These are phyloP conservation scores for Xiphophorus couchianus DNA, from an alignment of 2,113 vertebrate species.

Conservation along the genomic window DNA sequence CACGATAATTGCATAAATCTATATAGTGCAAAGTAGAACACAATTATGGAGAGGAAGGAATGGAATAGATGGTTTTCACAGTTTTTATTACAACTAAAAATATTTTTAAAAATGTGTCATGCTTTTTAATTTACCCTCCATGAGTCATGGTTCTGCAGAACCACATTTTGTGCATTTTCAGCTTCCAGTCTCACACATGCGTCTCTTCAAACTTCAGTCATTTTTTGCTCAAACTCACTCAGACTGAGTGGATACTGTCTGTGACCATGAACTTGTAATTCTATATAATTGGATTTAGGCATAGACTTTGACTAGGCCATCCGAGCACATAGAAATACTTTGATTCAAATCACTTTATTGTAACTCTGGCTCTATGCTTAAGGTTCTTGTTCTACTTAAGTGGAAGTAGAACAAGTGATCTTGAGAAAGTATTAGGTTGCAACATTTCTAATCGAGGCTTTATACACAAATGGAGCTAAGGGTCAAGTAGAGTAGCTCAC, in stretches of 20 bases:
- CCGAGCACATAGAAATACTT: background rate
- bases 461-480: background rate
- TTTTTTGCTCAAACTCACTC: background rate
- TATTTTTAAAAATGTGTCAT: background rate
- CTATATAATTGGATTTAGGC: background rate
- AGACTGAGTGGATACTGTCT: background rate
- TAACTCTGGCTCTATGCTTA: too few species aligned
- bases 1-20: background rate
- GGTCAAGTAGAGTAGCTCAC: background rate
- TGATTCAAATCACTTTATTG: too few species aligned
- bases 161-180: background rate
- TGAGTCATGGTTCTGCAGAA: background rate
- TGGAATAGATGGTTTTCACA: background rate
- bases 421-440: slow-evolving; percentile 3
- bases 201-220: background rate
- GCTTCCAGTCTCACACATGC: background rate
- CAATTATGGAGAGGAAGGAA: background rate
- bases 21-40: background rate
- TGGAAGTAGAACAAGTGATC: background rate
- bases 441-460: background rate
- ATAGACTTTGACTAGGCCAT: background rate
- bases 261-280: background rate
- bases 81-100: background rate
- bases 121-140: background rate
- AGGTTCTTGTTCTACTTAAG: too few species aligned